Conservation (phyloP, 2,797 vertebrate species). For the Gallinago stenura region DNA sequence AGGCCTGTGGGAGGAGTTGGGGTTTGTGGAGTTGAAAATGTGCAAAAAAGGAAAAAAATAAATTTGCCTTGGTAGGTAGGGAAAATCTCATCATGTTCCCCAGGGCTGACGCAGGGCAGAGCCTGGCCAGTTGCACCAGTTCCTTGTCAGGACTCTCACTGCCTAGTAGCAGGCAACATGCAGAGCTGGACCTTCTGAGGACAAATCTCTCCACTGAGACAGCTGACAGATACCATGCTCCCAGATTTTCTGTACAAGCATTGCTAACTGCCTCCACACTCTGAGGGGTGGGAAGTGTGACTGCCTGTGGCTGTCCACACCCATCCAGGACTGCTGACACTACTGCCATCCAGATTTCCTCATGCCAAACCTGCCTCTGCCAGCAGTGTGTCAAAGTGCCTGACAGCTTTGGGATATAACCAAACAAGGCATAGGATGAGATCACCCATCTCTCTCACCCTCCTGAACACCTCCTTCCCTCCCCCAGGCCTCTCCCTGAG, state of each 20-base stretch:
- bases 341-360: neutral
- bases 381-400: neutral
- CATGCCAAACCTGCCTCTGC: fast-evolving
- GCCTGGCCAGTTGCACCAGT: neutral
- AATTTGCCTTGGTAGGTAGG: neutral
- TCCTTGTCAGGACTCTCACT: neutral
- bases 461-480: neutral
- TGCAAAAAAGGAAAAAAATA: neutral
- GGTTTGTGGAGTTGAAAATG: neutral
- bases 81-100: neutral
- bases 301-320: fast-evolving
- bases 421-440: neutral
- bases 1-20: neutral
- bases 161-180: neutral
- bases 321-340: fast-evolving
- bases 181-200: neutral
- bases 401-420: neutral
- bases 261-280: neutral
- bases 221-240: neutral
- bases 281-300: neutral
- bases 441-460: neutral
- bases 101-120: neutral
- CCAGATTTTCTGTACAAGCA: neutral
- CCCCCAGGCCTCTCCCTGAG: neutral
- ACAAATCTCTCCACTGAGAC: neutral